Base-by-base conservation (phyloP, 2,888 invertebrate genomes). In the Crioceris asparagi region DNA sequence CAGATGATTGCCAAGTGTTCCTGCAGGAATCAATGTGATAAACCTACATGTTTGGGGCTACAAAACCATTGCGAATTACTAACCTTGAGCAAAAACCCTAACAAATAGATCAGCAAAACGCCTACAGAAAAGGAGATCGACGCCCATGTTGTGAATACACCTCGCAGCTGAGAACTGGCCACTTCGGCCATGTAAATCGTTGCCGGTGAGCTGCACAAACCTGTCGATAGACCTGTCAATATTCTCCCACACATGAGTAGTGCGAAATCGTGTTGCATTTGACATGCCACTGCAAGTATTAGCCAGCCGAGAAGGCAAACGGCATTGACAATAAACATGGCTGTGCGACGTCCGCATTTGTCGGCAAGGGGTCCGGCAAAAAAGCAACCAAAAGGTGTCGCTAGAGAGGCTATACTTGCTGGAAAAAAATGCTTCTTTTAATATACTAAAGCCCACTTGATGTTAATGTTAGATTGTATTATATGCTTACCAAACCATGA, bases 401-500 rank as follows among this genome's bases (percentile, higher is more conserved):
- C 66, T 35, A 73, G 55, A 2, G 72, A 69, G 1, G 71, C 68
- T 21, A 69, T 61, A 40, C 72, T 72, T 1, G 72, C 74, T 75
- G 54, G 17, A 61, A 61, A 43, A 45, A 32, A 49, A 41, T 38
- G 41, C n/a, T n/a, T n/a, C n/a, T n/a, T 21, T 21, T 21, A 10
- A 21, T 21, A 21, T 10, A 21, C 21, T 10, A 17, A 27, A 32
- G 12, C 10, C 19, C 8, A 19, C 3, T 10, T 10, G 10, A 23
- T 21, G 7, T 14, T 35, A 2, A 11, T 10, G 17, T 16, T 34
- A 34, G 25, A 32, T 33, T 37, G 55, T n/a, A n/a, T n/a, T n/a
- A n/a, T n/a, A n/a, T n/a, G n/a, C 62, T 58, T 57, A 74, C 74
- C 73, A 52, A 74, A 69, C 74, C 74, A 74, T 14, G 72, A 72